phyloP scores from a whole-genome alignment of 37 sponge, comb jelly and placozoan genomes.

The Crambe crambe region DNA sequence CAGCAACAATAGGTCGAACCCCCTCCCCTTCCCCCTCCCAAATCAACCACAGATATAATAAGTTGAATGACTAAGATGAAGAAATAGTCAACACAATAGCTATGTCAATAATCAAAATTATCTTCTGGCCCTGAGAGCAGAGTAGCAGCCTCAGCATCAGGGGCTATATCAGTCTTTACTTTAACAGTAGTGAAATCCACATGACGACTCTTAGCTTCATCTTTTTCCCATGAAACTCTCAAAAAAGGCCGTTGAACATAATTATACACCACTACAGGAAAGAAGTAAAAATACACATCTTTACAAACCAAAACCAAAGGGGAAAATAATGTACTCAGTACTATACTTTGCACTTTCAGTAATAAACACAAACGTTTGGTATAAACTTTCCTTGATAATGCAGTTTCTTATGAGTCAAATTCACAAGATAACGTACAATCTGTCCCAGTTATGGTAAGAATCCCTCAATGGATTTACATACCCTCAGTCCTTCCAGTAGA shows the following conservation, averaged over 20 bases:
- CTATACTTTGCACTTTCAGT: too few species aligned
- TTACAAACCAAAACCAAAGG: too few species aligned
- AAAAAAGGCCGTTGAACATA: conserved; percentile 96
- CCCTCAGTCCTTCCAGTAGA: conserved; percentile 82
- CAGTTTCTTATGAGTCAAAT: too few species aligned
- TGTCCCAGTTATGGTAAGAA: too few species aligned
- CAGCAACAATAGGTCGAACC: too few species aligned
- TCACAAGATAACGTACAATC: too few species aligned
- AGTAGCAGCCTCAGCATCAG: conserved; percentile 91
- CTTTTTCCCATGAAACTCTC: conserved; percentile 93
- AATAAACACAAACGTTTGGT: background rate
- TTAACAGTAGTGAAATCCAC: conserved; percentile 96
- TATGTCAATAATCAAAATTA: conserved; percentile 46
- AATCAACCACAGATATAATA: too few species aligned
- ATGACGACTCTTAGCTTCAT: conserved; percentile 93
- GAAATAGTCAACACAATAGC: too few species aligned
- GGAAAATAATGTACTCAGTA: too few species aligned
- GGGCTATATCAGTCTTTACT: conserved; percentile 83
- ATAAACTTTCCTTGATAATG: too few species aligned
- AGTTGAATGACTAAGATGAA: too few species aligned
- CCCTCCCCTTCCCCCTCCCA: too few species aligned
- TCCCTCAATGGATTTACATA: background rate
- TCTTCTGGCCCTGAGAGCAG: conserved; percentile 59
- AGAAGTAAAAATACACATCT: background rate
- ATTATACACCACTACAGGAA: conserved; percentile 81